These are phyloP conservation scores for Grammomys surdaster DNA, from an alignment of 2,113 vertebrate genomes.

Conservation along the genomic window DNA sequence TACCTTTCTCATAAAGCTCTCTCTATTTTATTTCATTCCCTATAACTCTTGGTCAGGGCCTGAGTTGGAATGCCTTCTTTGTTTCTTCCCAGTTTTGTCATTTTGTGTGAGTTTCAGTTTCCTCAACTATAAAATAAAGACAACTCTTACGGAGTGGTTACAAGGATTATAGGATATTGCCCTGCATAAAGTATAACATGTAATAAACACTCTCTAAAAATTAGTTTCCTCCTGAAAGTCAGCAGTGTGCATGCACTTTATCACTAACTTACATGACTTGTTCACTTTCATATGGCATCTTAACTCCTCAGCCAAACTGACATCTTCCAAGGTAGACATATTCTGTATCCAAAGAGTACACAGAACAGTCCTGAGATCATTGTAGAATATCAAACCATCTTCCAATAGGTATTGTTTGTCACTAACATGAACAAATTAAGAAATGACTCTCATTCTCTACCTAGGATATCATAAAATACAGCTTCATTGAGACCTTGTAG, in stretches of 20 bases:
- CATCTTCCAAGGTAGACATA: conserved; percentile 14
- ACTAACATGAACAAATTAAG: background rate
- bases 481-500: background rate
- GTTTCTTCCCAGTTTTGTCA: background rate
- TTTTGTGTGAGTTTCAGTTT: conserved; percentile 49
- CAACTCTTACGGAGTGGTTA: conserved; percentile 3
- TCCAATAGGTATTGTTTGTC: background rate
- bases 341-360: background rate
- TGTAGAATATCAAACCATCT: background rate
- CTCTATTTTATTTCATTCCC: background rate
- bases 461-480: background rate
- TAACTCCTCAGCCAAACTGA: background rate
- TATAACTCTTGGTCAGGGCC: background rate
- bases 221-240: conserved; percentile 53
- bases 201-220: conserved; percentile 76
- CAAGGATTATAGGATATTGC: conserved; percentile 50
- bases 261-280: background rate
- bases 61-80: background rate
- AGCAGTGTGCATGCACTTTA: background rate
- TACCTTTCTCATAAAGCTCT: background rate
- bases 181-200: conserved; percentile 25
- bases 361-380: background rate
- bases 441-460: background rate
- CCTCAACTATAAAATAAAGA: conserved; percentile 45
- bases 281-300: background rate